Evolutionary conservation across 1,140 invertebrate species (phyloP).

Genomic region (Callitettix versicolor): DNA sequence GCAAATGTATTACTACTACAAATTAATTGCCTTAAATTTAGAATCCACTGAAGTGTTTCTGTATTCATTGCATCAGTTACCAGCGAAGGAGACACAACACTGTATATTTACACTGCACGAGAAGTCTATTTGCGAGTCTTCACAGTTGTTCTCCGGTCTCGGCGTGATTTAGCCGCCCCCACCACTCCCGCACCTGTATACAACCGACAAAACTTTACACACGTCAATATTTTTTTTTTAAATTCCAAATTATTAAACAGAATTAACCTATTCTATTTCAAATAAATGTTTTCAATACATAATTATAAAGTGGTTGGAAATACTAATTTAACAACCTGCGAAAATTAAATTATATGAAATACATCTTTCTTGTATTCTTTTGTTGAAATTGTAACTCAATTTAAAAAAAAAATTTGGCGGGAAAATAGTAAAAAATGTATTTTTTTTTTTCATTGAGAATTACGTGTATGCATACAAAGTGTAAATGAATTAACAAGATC

Average conservation of each 20-base stretch:
- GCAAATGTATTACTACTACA: background rate
- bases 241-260: background rate
- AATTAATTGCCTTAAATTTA: background rate
- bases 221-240: slow-evolving; percentile 15
- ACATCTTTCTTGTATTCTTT: background rate
- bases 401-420: background rate
- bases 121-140: slow-evolving; percentile 5
- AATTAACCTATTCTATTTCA: background rate
- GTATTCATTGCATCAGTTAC: background rate
- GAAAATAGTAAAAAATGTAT: too few species aligned
- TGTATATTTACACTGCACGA: background rate
- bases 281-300: background rate
- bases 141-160: background rate
- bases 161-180: slow-evolving; percentile 10
- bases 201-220: slow-evolving; percentile 25
- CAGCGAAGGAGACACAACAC: background rate
- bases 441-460: too few species aligned
- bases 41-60: background rate
- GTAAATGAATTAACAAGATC: too few species aligned
- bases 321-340: background rate
- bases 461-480: too few species aligned
- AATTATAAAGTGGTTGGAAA: background rate
- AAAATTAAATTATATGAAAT: background rate
- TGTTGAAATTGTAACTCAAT: background rate
- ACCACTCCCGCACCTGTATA: slow-evolving; percentile 21